phyloP scores from a whole-genome alignment of 37 sponge, comb jelly and placozoan species.

The Oscarella lobularis region DNA sequence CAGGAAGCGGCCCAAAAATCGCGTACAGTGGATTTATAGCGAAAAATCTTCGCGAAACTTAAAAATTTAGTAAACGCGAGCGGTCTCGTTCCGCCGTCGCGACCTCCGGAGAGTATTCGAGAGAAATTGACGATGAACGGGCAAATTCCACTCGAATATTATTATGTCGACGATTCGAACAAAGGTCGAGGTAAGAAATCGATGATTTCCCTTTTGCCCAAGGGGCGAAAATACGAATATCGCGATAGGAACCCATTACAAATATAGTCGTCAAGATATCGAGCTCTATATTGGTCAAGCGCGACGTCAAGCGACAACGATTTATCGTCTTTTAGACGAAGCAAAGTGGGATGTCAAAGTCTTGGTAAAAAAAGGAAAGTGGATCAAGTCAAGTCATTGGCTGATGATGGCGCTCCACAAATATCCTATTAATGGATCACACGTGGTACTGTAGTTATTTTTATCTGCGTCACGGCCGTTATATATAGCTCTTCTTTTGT shows the following conservation, averaged over 20 bases:
- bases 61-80: no score
- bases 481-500: background rate
- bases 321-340: background rate
- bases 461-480: background rate
- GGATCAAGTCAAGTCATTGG: background rate
- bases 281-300: background rate
- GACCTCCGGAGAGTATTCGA: background rate
- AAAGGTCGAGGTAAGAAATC: slow-evolving; percentile 61
- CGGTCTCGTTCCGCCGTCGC: background rate
- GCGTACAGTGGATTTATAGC: no score
- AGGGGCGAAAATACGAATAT: no score
- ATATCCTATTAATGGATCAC: background rate
- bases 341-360: background rate
- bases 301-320: background rate
- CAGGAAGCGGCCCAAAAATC: no score
- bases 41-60: no score
- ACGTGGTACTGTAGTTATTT: background rate
- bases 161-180: slow-evolving; percentile 69
- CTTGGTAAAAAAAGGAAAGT: background rate
- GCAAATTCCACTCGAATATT: slow-evolving; percentile 22
- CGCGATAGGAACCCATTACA: background rate
- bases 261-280: background rate
- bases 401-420: background rate
- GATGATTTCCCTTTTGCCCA: no score
- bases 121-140: background rate